Evolutionary conservation across 2,113 vertebrate species (phyloP), one percentile per base, ranked within the genome.

Genomic region (Pseudopodoces humilis): DNA sequence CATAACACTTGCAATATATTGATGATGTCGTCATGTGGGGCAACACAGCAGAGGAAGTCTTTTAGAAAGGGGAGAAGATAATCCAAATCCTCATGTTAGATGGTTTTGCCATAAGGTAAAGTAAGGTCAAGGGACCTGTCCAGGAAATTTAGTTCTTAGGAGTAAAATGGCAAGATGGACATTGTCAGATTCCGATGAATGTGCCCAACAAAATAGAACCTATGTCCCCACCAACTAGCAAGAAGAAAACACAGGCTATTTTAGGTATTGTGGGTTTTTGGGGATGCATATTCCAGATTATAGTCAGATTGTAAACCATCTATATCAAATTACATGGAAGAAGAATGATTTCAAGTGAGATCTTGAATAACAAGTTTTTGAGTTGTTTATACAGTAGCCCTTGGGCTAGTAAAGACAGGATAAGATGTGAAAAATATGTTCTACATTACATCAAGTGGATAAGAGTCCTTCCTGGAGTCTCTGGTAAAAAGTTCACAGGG

Each of bases 401-500:
- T 77, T 33, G 31, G 21, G 7, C 17, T 43, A 31, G 20, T 43
- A 30, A 58, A 35, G 25, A 16, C 9, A 37, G 33, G 21, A 37
- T 24, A 50, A 68, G 7, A 37, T 1, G 5, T 12, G 39, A 59
- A 44, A 86, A 76, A 37, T 31, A 0, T 37, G 17, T 43, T 68
- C 5, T 33, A 27, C 9, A 15, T 2, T 31, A 13, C 17, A 52
- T 20, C 14, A 25, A 44, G 9, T 55, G 21, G 4, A 17, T 43
- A 58, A 50, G 11, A 17, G 10, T 67, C 16, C 9, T 76, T 44
- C 33, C 15, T 10, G 7, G 27, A 77, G 22, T 8, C 27, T 23
- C 63, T n/a, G n/a, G n/a, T 8, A 53, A 53, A 78, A 62, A 19
- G 5, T 23, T 46, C 3, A 10, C 0, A 0, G 19, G 23, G 14